Evolutionary conservation across 2,888 invertebrate genomes (phyloP).

Genomic region (Agonopterix arenella): DNA sequence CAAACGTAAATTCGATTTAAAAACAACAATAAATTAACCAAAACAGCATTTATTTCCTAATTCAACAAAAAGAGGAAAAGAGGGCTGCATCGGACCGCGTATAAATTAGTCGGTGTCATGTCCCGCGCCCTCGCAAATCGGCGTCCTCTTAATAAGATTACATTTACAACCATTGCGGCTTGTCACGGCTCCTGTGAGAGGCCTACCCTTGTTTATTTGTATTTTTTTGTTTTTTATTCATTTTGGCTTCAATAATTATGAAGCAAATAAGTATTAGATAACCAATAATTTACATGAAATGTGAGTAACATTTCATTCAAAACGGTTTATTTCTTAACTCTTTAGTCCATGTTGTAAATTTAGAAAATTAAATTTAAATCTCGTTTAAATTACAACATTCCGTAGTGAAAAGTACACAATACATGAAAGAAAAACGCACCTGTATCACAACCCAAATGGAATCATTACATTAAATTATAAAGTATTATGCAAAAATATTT

Average conservation of each 20-base stretch:
- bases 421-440: too few relatives aligned
- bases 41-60: not conserved
- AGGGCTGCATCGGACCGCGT: not conserved
- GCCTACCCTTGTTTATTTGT: not conserved
- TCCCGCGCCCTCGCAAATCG: not conserved
- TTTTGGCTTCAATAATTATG: too few relatives aligned
- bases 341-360: too few relatives aligned
- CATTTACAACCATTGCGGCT: conserved; percentile 8
- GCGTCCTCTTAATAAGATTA: conserved; percentile 7
- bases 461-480: not conserved
- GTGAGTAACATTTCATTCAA: too few relatives aligned
- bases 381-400: too few relatives aligned
- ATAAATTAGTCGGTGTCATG: conserved; percentile 4
- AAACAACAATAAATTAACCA: not conserved
- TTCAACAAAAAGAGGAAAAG: not conserved
- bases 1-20: not conserved
- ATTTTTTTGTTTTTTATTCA: too few relatives aligned
- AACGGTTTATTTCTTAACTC: too few relatives aligned
- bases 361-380: too few relatives aligned
- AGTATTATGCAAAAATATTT: not conserved
- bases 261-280: too few relatives aligned
- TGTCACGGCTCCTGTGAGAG: conserved; percentile 4
- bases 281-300: too few relatives aligned
- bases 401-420: too few relatives aligned
- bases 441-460: not conserved